These are phyloP conservation scores for Harpegnathos saltator DNA, from an alignment of 1,140 invertebrate species.

Conservation along the genomic window DNA sequence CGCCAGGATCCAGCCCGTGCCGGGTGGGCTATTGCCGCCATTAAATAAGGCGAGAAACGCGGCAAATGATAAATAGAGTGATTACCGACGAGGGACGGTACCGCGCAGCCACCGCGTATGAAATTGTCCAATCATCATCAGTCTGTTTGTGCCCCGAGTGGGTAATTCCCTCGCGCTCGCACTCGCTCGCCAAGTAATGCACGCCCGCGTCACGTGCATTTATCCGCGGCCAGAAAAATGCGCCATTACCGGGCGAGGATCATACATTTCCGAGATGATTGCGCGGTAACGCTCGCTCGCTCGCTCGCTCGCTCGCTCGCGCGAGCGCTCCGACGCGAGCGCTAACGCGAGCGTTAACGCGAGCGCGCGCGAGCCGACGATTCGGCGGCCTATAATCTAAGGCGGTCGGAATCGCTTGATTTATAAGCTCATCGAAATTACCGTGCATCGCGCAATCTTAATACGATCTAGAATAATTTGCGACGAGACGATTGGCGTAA, in stretches of 20 bases:
- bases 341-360: too few species aligned
- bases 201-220: slow-evolving; percentile 57
- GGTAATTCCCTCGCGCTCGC: slow-evolving; percentile 47
- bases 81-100: slow-evolving; percentile 72
- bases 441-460: slow-evolving; percentile 32
- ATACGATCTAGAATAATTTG: slow-evolving; percentile 52
- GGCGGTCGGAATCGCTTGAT: slow-evolving; percentile 40
- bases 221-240: slow-evolving; percentile 62
- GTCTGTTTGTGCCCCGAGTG: slow-evolving; percentile 63
- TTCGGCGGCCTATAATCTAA: slow-evolving; percentile 51
- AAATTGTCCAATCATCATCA: slow-evolving; percentile 80
- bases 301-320: too few species aligned
- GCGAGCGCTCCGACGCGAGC: too few species aligned
- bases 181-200: slow-evolving; percentile 21
- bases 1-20: slow-evolving; percentile 66
- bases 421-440: slow-evolving; percentile 54
- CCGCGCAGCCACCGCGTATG: slow-evolving; percentile 63
- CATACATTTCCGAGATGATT: slow-evolving; percentile 56
- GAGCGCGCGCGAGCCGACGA: slow-evolving; percentile 25
- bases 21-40: slow-evolving; percentile 74
- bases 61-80: slow-evolving; percentile 82
- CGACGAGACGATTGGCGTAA: slow-evolving; percentile 14
- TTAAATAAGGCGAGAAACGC: slow-evolving; percentile 75
- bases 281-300: slow-evolving; percentile 37
- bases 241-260: slow-evolving; percentile 43